A percentile compares a stretch with the other conserved stretches of the same genome.
Conservation (phyloP, 2,113 vertebrate species). For the Stegostoma tigrinum region DNA sequence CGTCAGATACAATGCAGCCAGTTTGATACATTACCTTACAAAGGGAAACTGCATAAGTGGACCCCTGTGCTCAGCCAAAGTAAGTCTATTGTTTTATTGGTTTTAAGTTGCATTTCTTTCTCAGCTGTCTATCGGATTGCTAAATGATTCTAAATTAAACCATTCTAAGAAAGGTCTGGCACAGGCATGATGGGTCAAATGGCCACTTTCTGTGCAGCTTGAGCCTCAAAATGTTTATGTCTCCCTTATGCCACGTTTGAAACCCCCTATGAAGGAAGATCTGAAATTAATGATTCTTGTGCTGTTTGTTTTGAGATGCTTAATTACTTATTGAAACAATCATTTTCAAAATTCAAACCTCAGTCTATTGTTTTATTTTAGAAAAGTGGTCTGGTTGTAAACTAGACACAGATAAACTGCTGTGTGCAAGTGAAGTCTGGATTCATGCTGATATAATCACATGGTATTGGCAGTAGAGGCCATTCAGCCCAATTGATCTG, state of each 20-base stretch:
- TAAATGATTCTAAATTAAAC: not conserved
- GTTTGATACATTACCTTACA: conserved; percentile 75
- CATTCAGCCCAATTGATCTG: not conserved
- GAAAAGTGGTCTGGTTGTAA: not conserved
- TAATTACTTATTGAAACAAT: not conserved
- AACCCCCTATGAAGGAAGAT: not conserved
- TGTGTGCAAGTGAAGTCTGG: not conserved
- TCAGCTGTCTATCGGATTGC: not conserved
- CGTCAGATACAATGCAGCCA: conserved; percentile 77
- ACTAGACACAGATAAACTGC: not conserved
- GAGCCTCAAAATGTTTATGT: not conserved
- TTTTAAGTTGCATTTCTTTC: not conserved
- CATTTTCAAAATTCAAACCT: not conserved
- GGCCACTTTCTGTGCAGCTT: not conserved
- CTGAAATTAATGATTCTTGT: not conserved
- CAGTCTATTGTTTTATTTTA: not conserved
- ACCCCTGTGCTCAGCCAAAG: conserved; percentile 69
- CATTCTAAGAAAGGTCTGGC: not conserved
- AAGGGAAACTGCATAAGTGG: conserved; percentile 79
- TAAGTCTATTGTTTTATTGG: conserved; percentile 48
- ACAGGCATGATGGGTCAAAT: not conserved
- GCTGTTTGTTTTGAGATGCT: not conserved
- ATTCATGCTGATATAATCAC: not conserved
- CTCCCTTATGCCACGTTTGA: not conserved
- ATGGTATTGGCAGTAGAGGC: not conserved